Evolutionary conservation across 2,888 invertebrate species (phyloP), one percentile per base, ranked within the genome.

Genomic region (Biston stratarius): DNA sequence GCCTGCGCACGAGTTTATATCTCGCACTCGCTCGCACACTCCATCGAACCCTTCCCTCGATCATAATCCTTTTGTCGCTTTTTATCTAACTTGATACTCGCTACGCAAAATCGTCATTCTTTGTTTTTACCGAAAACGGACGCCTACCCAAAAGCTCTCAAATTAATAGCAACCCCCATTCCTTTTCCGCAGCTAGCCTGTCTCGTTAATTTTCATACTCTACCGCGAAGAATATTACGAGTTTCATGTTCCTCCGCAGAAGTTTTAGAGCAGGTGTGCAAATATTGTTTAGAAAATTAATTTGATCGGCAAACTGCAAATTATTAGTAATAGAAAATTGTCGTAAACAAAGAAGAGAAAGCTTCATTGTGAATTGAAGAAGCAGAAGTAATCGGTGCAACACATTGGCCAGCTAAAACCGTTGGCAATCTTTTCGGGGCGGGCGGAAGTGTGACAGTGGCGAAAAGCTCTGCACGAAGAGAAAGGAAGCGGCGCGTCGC

Each of bases 401-500:
- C 83, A 86, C 86, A 89, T 89, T 88, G 87, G 86, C 87, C 86
- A 86, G 85, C 79, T 86, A 84, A 85, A 89, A 88, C 83, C 87
- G 83, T 79, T 86, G 83, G 88, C 83, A 87, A 88, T 87, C 83
- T 86, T 47, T 40, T 84, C 86, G 87, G 88, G 88, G 86, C 82
- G 90, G 89, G 90, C 92, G 93, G 92, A 93, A 92, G 91, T 91
- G 86, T 90, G 88, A 90, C 88, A 91, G 90, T 89, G 89, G 91
- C 92, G 92, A 92, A 93, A 92, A 92, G 91, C 92, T 92, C 90
- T 89, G 90, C 92, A 93, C 86, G 91, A 92, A 87, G 92, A 92
- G 94, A 92, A 92, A 92, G 94, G 93, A 93, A 92, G 91, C 88
- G 85, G 89, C 58, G 91, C 90, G 91, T 87, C 89, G 89, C 84